These are phyloP conservation scores for Trichogramma evanescens DNA, from an alignment of 2,888 invertebrate species.

Conservation along the genomic window DNA sequence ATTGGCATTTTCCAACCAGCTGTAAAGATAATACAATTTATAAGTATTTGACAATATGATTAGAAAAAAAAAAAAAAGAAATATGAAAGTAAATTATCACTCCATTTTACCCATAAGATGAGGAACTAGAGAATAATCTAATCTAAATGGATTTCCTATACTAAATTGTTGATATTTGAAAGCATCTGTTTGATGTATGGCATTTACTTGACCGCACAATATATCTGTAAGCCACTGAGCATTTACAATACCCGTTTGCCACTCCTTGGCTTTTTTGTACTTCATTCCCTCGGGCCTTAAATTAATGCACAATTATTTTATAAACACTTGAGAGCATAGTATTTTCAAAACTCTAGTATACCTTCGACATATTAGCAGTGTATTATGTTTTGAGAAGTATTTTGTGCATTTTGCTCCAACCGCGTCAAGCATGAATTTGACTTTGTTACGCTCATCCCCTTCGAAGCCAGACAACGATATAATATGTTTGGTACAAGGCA, in stretches of 20 bases:
- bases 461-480: constrained; percentile 85
- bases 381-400: constrained; percentile 73
- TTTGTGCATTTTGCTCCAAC: constrained; percentile 78
- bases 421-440: constrained; percentile 77
- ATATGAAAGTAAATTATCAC: constrained; percentile 34
- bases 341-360: constrained; percentile 24
- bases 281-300: constrained; percentile 77
- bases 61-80: not conserved
- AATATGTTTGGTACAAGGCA: constrained; percentile 69
- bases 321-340: not conserved
- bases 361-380: constrained; percentile 64
- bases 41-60: not conserved
- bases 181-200: constrained; percentile 71
- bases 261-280: constrained; percentile 82
- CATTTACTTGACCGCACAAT: constrained; percentile 78
- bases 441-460: constrained; percentile 71
- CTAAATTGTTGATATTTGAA: constrained; percentile 85
- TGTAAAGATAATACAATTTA: constrained; percentile 38
- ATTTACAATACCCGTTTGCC: constrained; percentile 87
- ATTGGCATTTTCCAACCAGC: constrained; percentile 93
- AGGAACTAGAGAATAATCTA: constrained; percentile 79
- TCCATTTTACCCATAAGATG: constrained; percentile 74
- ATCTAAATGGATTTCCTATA: constrained; percentile 70
- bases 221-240: constrained; percentile 90
- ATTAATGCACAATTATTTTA: not conserved